Conservation (phyloP, 2,113 vertebrate genomes). For the Columbina picui region DNA sequence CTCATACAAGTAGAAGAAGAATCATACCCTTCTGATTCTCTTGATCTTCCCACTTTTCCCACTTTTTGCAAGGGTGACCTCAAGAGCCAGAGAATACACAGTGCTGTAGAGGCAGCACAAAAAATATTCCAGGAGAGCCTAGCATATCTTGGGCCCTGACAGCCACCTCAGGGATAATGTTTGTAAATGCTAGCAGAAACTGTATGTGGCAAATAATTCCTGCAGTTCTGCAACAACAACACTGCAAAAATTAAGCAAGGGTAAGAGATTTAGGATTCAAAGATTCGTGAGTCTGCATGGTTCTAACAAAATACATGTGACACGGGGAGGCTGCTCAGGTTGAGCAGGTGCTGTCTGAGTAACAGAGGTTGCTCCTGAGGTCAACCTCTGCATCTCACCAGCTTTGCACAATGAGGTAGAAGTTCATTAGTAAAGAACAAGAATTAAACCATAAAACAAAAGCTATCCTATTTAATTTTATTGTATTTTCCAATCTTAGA, state of each 20-base stretch:
- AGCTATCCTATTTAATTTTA: background rate
- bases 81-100: background rate
- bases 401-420: background rate
- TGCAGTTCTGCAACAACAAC: background rate
- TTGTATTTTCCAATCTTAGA: background rate
- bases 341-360: background rate
- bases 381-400: background rate
- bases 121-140: background rate
- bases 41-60: background rate
- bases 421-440: background rate
- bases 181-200: background rate
- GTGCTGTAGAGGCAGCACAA: background rate
- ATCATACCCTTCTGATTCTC: fast-evolving
- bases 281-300: background rate
- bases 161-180: background rate
- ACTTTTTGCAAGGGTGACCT: background rate
- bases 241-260: background rate
- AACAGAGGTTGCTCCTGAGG: background rate
- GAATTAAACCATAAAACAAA: background rate
- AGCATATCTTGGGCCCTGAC: background rate
- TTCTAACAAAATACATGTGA: background rate
- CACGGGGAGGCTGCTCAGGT: background rate
- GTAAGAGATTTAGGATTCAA: background rate
- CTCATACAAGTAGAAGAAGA: background rate
- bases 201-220: background rate